These are phyloP conservation scores for Cephalotes varians DNA, from an alignment of 2,888 invertebrate species.

Conservation along the genomic window DNA sequence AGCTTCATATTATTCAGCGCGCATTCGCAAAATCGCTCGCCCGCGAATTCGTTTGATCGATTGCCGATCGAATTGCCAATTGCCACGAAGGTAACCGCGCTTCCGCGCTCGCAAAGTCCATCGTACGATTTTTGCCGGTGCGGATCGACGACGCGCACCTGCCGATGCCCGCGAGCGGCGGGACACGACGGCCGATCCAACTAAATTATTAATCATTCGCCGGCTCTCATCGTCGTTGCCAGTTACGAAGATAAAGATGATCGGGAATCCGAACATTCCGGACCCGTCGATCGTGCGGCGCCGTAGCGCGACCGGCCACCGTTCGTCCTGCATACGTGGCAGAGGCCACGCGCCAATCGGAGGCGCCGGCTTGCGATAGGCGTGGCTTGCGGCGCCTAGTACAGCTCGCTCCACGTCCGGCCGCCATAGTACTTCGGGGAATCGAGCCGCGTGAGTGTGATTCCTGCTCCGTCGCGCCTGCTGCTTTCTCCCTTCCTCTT, in stretches of 20 bases:
- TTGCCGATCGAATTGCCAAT: no score
- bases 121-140: no score
- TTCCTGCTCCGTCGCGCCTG: background rate
- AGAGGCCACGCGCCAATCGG: slow-evolving; percentile 78
- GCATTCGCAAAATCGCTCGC: no score
- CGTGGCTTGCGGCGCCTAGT: slow-evolving; percentile 80
- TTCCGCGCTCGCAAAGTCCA: no score
- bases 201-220: no score
- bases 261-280: slow-evolving; percentile 26
- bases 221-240: no score
- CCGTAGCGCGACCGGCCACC: slow-evolving; percentile 36
- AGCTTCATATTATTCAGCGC: no score
- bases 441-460: slow-evolving; percentile 71
- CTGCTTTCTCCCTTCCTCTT: background rate
- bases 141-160: no score
- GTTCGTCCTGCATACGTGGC: slow-evolving; percentile 82
- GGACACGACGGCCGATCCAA: no score
- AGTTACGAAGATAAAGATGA: background rate
- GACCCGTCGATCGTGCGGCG: slow-evolving; percentile 46
- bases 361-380: slow-evolving; percentile 78
- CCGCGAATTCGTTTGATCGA: no score
- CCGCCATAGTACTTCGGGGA: slow-evolving; percentile 81
- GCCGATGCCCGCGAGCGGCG: no score
- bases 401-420: slow-evolving; percentile 75
- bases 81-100: no score